Base-by-base conservation (phyloP, 1,140 invertebrate genomes). In the Atopsyche davidsoni region DNA sequence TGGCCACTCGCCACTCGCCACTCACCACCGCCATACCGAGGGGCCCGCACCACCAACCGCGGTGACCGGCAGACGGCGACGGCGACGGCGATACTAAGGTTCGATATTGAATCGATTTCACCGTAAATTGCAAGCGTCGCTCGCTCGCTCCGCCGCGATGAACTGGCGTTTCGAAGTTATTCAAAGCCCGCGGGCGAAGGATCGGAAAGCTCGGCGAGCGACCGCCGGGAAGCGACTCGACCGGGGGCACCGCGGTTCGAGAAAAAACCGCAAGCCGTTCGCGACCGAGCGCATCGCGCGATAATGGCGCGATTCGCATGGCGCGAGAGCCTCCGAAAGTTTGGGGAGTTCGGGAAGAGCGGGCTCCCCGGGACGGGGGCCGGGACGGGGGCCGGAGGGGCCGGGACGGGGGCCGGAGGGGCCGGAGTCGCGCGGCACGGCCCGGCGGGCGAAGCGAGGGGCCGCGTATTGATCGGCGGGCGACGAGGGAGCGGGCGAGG, bases 391-490 rank as follows among this genome's bases (percentile, higher is more conserved):
- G 35, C 35, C n/a, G 13, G n/a, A n/a, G n/a, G n/a, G n/a, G n/a
- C n/a, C n/a, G n/a, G n/a, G n/a, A n/a, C n/a, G n/a, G n/a, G n/a
- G n/a, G n/a, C n/a, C n/a, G n/a, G n/a, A n/a, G n/a, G n/a, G n/a
- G n/a, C n/a, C n/a, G n/a, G n/a, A n/a, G n/a, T n/a, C n/a, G n/a
- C n/a, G n/a, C n/a, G n/a, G n/a, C n/a, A n/a, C n/a, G n/a, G 13
- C 17, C 11, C 3, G 32, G 32, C 32, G 32, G 17, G n/a, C n/a
- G 7, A 7, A n/a, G 25, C 51, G 46, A 41, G 46, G 55, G 55
- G 55, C 47, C 46, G 35, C 51, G 55, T 57, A 57, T 57, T 53
- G 55, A 57, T 57, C 55, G 51, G 31, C 51, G 55, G 49, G 23
- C 35, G 19, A 14, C 28, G 41, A 34, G 55, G 44, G 43, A 13